Evolutionary conservation across 2,797 vertebrate genomes (phyloP), one percentile per base, ranked within the genome.

Genomic region (Alosa sapidissima): DNA sequence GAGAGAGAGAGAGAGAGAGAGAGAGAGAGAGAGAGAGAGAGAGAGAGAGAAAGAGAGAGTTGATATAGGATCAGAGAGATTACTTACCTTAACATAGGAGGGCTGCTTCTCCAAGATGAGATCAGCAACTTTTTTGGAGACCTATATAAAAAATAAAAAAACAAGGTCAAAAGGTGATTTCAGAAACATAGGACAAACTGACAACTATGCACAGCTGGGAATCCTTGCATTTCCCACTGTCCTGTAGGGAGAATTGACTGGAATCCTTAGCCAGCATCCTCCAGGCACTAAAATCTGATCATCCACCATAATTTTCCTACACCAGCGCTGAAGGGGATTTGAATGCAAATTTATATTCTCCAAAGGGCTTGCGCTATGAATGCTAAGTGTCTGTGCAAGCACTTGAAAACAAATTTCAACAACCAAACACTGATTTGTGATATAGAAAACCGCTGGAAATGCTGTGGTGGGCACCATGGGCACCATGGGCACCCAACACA

Each of bases 91-190:
- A 87, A 99, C 97, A 91, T 99, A 99, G 11, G 98, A 94, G 19
- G 98, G 97, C 90, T 99, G 98, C 89, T 99, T 99, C 92, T 99
- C 98, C 92, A 99, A 94, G 92, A 99, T 99, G 91, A 99, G 95
- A 94, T 99, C 97, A 2, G 98, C 97, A 28, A 99, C 98, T 94
- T 97, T 99, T 95, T 97, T 99, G 87, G 98, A 99, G 85, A 99
- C 98, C 98, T 99, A 83, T 3, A 90, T 83, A 81, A 82, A 72
- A 72, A 86, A 51, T 62, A 88, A 78, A 85, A 36, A 88, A 83
- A 14, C 51, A 52, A 19, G 68, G 72, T 78, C 33, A 75, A 85
- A 87, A 87, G 72, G 83, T 86, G 51, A 87, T 82, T 62, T 45
- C 16, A 24, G n/a, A 24, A 62, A 24, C 58, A 24, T 8, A 62